These are phyloP conservation scores for Buathra laborator DNA, from an alignment of 2,888 invertebrate species.

Conservation along the genomic window DNA sequence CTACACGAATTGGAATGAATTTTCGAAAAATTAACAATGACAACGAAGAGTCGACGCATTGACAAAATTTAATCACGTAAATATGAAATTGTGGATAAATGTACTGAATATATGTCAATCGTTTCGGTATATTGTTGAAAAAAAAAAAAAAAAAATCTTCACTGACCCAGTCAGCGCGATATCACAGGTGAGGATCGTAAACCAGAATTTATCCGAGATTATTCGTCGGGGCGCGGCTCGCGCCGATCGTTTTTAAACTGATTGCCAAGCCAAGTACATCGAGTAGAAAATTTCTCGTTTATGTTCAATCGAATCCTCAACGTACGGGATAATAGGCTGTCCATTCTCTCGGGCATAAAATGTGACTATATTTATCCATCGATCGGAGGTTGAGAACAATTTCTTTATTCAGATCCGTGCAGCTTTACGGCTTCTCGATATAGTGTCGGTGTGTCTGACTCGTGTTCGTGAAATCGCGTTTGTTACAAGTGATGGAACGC, in stretches of 20 bases:
- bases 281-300: conserved; percentile 63
- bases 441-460: background rate
- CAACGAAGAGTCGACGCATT: background rate
- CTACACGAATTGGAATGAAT: background rate
- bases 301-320: conserved; percentile 57
- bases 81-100: background rate
- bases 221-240: conserved; percentile 56
- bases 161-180: conserved; percentile 34
- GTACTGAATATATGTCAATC: background rate
- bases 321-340: background rate
- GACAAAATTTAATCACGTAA: background rate
- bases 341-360: background rate
- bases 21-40: background rate
- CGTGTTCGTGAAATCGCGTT: background rate
- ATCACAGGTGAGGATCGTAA: conserved; percentile 43
- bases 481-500: no score
- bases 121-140: background rate
- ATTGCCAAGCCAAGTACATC: conserved; percentile 48
- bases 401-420: conserved; percentile 31
- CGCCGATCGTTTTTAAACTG: conserved; percentile 51
- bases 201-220: conserved; percentile 55
- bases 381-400: conserved; percentile 35
- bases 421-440: conserved; percentile 1
- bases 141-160: conserved; percentile 16
- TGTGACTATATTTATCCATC: conserved; percentile 22